These are phyloP conservation scores for Polydesmus complanatus DNA, from an alignment of 2,888 invertebrate genomes.

Conservation along the genomic window DNA sequence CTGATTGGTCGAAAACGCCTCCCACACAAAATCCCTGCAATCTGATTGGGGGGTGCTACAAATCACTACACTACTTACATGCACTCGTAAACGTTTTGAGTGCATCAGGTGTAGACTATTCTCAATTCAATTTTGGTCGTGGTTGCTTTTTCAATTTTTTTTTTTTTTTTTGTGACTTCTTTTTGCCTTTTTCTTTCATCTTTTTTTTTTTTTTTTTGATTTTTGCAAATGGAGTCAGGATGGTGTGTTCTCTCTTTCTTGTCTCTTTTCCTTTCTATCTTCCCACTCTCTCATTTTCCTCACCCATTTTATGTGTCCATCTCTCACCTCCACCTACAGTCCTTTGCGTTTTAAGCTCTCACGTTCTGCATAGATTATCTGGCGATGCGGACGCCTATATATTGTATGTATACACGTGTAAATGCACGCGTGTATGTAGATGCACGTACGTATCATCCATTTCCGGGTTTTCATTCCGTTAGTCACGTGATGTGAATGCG, in stretches of 20 bases:
- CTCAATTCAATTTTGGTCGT: neutral
- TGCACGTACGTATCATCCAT: neutral
- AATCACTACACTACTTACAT: no score
- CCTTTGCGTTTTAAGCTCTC: neutral
- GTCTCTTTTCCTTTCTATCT: neutral
- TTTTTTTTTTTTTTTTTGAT: neutral
- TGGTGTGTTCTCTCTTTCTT: neutral
- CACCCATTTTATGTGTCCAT: neutral
- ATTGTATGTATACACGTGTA: neutral
- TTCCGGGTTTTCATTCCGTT: neutral
- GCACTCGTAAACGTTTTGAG: neutral
- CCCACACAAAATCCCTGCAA: no score
- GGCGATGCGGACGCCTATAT: neutral
- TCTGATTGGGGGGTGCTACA: no score
- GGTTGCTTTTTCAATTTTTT: neutral
- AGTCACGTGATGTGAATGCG: neutral
- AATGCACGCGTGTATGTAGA: neutral
- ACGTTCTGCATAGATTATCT: neutral
- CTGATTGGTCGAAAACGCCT: no score
- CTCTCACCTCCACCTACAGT: neutral
- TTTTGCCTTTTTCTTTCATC: no score
- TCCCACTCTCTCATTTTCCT: neutral
- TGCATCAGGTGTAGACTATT: neutral
- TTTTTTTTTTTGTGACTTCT: no score
- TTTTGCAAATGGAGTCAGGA: neutral